These are phyloP conservation scores for Drosophila tropicalis DNA, from an alignment of 1,140 invertebrate genomes.

Conservation along the genomic window DNA sequence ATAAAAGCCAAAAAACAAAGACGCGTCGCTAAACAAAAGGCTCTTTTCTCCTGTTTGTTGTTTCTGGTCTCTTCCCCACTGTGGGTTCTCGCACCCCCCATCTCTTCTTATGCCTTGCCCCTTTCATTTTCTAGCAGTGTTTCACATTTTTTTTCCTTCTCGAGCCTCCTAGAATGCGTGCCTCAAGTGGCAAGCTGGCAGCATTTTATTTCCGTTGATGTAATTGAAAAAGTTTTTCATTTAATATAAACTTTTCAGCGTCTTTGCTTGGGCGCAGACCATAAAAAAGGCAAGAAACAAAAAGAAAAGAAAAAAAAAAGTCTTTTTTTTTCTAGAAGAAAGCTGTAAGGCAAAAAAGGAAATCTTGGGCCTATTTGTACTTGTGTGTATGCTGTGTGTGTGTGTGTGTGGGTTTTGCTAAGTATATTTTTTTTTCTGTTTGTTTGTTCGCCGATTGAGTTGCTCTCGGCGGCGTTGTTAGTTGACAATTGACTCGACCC, in stretches of 20 bases:
- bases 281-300: conserved; percentile 40
- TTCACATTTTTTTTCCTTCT: not conserved
- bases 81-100: not conserved
- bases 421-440: conserved; percentile 23
- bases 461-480: conserved; percentile 70
- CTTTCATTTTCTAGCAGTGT: conserved; percentile 10
- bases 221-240: conserved; percentile 83
- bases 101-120: not conserved
- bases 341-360: conserved; percentile 45
- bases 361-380: conserved; percentile 60
- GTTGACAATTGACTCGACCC: conserved; percentile 62
- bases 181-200: conserved; percentile 79
- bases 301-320: conserved; percentile 26
- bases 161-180: conserved; percentile 53
- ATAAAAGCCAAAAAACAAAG: conserved; percentile 80
- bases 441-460: conserved; percentile 64
- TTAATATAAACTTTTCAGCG: conserved; percentile 83
- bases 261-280: conserved; percentile 49
- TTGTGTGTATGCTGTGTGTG: conserved; percentile 29
- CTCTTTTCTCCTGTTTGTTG: conserved; percentile 52
- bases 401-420: conserved; percentile 23
- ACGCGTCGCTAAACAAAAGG: conserved; percentile 70
- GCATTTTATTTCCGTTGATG: conserved; percentile 82
- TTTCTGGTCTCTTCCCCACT: conserved; percentile 19
- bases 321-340: conserved; percentile 14